Conservation (phyloP, 2,797 vertebrate genomes). For the Cephalopachus bancanus region DNA sequence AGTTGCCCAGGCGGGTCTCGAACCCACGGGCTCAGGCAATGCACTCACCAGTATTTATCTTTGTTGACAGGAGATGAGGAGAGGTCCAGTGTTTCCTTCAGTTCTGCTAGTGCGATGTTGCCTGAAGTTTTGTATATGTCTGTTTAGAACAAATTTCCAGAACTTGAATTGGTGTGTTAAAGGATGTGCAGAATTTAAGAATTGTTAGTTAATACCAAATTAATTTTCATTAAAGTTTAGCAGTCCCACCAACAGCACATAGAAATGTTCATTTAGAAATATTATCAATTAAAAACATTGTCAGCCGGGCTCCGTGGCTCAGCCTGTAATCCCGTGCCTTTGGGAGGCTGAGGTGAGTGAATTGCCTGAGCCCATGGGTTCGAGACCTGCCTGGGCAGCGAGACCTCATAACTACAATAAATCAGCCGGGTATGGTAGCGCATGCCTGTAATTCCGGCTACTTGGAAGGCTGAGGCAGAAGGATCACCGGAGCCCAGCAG, state of each 20-base stretch:
- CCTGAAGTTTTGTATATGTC: not conserved
- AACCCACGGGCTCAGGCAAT: too few relatives aligned
- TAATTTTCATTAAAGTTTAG: not conserved
- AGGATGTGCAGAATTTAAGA: not conserved
- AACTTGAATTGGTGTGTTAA: not conserved
- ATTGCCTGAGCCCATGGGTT: too few relatives aligned
- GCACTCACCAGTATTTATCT: not conserved
- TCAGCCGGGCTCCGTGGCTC: too few relatives aligned
- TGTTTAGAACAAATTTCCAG: conserved; percentile 26
- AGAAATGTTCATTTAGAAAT: conserved; percentile 28
- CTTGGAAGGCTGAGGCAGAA: too few relatives aligned
- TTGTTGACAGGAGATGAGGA: not conserved
- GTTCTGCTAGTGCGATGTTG: not conserved
- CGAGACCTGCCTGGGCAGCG: too few relatives aligned
- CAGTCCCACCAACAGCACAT: not conserved
- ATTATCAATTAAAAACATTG: not conserved
- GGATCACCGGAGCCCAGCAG: too few relatives aligned
- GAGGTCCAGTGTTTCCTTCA: not conserved
- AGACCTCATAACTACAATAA: too few relatives aligned
- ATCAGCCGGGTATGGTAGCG: too few relatives aligned
- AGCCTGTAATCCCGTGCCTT: too few relatives aligned
- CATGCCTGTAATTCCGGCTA: too few relatives aligned
- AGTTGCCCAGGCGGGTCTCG: too few relatives aligned
- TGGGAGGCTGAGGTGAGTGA: too few relatives aligned
- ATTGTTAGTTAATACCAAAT: not conserved